Percentiles rank a stretch among this genome's conserved stretches.
Evolutionary conservation across 2,797 vertebrate species (phyloP).

Genomic region (Sebastes goodei): DNA sequence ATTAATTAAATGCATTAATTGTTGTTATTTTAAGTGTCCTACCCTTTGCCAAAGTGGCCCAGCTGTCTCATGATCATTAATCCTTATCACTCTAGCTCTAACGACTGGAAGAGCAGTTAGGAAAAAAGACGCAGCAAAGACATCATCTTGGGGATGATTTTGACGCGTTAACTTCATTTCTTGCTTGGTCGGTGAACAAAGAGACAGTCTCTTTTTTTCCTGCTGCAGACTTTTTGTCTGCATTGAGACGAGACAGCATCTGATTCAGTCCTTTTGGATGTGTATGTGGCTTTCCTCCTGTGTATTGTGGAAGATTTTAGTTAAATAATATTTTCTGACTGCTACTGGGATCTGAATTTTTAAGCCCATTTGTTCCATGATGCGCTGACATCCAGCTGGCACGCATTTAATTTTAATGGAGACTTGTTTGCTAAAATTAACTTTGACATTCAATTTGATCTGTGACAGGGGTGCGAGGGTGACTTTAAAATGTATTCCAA

Average conservation of each 20-base stretch:
- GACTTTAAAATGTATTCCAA: too few species aligned
- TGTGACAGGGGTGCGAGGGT: neutral
- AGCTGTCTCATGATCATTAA: constrained; percentile 44
- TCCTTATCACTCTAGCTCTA: constrained; percentile 26
- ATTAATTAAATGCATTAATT: constrained; percentile 39
- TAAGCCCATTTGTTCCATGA: neutral
- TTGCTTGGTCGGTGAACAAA: constrained; percentile 49
- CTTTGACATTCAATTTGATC: neutral
- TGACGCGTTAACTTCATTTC: constrained; percentile 46
- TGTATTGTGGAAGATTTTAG: constrained; percentile 1
- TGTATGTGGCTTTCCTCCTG: neutral
- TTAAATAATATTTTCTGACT: neutral
- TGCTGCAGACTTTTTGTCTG: constrained; percentile 15
- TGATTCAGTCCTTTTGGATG: constrained; percentile 1
- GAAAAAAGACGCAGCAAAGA: constrained; percentile 3
- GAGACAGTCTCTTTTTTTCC: constrained; percentile 11
- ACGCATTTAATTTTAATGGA: neutral
- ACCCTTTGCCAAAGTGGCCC: constrained; percentile 18
- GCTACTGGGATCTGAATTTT: neutral
- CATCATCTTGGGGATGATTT: constrained; percentile 39
- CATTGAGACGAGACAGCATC: constrained; percentile 11
- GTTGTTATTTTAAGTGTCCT: constrained; percentile 31
- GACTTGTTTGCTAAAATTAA: neutral
- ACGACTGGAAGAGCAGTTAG: constrained; percentile 11
- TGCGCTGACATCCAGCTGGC: neutral